A percentile compares a stretch with the other conserved stretches of the same genome.
phyloP scores from a whole-genome alignment of 2,113 vertebrate species.

The Heterotilapia buettikoferi region DNA sequence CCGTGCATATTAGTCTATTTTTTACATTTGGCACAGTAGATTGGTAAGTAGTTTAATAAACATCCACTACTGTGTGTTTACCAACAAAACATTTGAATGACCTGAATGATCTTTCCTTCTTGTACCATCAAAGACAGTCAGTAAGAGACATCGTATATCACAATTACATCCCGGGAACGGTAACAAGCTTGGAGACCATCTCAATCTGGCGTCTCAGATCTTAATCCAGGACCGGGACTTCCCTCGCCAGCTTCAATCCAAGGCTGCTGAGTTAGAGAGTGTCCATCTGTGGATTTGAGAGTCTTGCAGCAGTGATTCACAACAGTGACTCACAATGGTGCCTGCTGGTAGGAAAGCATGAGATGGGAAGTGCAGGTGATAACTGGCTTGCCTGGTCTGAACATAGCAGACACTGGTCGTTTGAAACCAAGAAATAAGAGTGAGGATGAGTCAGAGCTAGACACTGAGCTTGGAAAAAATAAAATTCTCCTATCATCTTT shows the following conservation, averaged over 20 bases:
- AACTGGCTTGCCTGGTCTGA: not conserved
- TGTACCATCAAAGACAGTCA: not conserved
- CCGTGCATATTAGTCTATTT: fast-evolving
- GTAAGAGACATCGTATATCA: not conserved
- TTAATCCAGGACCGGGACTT: not conserved
- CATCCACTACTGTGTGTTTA: not conserved
- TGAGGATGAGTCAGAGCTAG: fast-evolving
- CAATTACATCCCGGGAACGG: not conserved
- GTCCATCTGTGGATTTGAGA: not conserved
- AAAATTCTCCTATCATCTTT: not conserved
- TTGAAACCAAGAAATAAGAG: not conserved
- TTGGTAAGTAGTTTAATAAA: not conserved
- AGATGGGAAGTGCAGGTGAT: not conserved
- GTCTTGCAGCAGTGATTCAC: not conserved
- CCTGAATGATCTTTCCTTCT: not conserved
- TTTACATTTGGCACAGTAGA: not conserved
- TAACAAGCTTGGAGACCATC: not conserved
- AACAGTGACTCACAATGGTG: not conserved
- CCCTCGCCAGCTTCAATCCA: not conserved
- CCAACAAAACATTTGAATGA: not conserved
- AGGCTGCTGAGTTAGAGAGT: not conserved
- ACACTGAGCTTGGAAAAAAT: not conserved
- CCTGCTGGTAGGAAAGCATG: not conserved
- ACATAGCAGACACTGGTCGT: fast-evolving
- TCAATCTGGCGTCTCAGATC: not conserved